These are phyloP conservation scores for Corythornis cristatus DNA, from an alignment of 2,113 vertebrate genomes.

Conservation along the genomic window DNA sequence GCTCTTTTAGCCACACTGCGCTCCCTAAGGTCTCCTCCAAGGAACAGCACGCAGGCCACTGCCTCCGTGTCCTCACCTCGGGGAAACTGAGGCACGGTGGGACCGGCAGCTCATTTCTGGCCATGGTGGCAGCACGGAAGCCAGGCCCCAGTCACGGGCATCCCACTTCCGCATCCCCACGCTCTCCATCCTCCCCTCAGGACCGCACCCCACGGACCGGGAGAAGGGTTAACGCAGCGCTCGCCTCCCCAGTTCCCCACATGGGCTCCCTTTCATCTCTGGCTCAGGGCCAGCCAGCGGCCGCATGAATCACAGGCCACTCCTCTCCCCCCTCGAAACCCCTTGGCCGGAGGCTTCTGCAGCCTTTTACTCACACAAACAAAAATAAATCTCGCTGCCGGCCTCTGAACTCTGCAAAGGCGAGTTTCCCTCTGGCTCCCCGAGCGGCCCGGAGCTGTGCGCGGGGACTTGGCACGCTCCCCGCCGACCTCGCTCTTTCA, in stretches of 20 bases:
- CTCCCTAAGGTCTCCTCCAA: not conserved
- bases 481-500: slow-evolving; percentile 81
- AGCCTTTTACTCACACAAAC: slow-evolving; percentile 83
- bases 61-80: not conserved
- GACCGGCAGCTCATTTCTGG: not conserved
- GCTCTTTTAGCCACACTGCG: fast-evolving
- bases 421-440: slow-evolving; percentile 77
- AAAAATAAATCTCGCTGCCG: slow-evolving; percentile 82
- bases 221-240: slow-evolving; percentile 53
- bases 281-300: slow-evolving; percentile 65
- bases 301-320: slow-evolving; percentile 76
- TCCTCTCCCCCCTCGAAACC: slow-evolving; percentile 49
- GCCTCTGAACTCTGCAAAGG: slow-evolving; percentile 81
- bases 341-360: slow-evolving; percentile 76
- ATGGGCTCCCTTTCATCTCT: slow-evolving; percentile 64
- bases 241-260: slow-evolving; percentile 67
- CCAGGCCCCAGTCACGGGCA: fast-evolving
- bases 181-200: not conserved
- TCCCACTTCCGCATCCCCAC: fast-evolving
- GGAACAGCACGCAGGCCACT: not conserved
- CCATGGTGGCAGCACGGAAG: not conserved
- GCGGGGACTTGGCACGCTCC: slow-evolving; percentile 79
- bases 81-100: slow-evolving; percentile 8
- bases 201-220: fast-evolving
- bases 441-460: slow-evolving; percentile 69